Evolutionary conservation across 2,113 vertebrate species (phyloP).

Genomic region (Monarcha castaneiventris): DNA sequence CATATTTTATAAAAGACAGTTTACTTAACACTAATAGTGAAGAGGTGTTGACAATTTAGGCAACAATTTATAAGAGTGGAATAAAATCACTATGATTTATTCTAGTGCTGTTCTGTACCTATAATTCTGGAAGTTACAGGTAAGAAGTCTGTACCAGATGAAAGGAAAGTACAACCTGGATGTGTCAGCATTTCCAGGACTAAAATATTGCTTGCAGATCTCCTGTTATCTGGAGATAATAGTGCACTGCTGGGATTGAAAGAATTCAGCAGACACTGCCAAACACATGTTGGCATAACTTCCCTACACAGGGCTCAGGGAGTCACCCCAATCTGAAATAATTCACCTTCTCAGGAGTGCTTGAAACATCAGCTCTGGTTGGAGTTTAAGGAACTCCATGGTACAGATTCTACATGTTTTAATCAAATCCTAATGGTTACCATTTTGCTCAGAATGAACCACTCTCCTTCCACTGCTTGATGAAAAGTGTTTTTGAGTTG

Average conservation of each 20-base stretch:
- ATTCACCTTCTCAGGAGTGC: neutral
- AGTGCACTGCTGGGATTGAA: neutral
- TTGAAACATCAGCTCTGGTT: neutral
- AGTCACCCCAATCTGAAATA: neutral
- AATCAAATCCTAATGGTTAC: neutral
- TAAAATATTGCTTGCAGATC: neutral
- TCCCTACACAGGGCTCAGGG: neutral
- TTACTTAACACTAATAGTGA: conserved; percentile 4
- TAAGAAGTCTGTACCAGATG: neutral
- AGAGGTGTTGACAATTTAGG: neutral
- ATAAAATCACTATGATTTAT: conserved; percentile 2
- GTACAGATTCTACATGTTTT: neutral
- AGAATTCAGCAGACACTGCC: neutral
- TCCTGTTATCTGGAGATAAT: neutral
- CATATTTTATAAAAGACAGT: neutral
- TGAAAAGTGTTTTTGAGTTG: neutral
- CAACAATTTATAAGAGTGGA: neutral
- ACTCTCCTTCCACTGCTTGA: neutral
- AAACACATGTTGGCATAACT: neutral
- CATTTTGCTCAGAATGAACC: neutral
- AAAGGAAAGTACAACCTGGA: neutral
- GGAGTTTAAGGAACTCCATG: neutral
- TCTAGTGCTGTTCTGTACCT: neutral
- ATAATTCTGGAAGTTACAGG: neutral
- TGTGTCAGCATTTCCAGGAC: neutral